phyloP scores from a whole-genome alignment of 2,888 invertebrate genomes.

The Rhorus exstirpatorius region DNA sequence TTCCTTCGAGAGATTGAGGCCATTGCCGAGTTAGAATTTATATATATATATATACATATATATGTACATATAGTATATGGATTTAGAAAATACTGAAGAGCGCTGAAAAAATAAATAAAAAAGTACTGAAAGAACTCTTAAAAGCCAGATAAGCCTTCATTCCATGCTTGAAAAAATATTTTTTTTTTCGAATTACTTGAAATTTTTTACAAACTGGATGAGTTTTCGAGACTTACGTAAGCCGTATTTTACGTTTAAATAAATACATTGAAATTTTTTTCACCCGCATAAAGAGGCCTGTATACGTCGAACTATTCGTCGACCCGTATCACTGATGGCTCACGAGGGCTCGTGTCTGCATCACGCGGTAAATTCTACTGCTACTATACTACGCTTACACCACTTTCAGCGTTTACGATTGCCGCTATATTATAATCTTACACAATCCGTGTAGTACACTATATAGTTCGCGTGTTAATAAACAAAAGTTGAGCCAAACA shows the following conservation, averaged over 20 bases:
- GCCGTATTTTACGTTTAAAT: not conserved
- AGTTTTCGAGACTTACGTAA: not conserved
- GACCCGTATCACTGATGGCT: conserved; percentile 29
- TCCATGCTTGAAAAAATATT: too few species aligned
- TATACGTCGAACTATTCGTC: conserved; percentile 31
- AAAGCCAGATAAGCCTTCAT: too few species aligned
- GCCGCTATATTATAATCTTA: not conserved
- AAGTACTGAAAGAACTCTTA: too few species aligned
- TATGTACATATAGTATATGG: not conserved
- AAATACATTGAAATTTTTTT: not conserved
- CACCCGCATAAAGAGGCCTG: not conserved
- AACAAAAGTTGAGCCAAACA: conserved; percentile 23
- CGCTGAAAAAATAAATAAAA: too few species aligned
- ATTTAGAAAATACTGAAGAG: too few species aligned
- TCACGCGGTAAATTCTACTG: not conserved
- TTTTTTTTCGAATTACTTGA: not conserved
- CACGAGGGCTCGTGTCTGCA: not conserved
- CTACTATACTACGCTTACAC: not conserved
- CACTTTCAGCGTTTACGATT: not conserved
- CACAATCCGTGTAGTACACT: conserved; percentile 12
- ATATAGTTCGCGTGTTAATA: conserved; percentile 38
- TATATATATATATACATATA: conserved; percentile 16
- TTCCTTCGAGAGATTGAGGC: conserved; percentile 75
- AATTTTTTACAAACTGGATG: not conserved
- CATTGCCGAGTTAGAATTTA: conserved; percentile 19